Conservation (phyloP, 2,888 invertebrate species). For the Ennomos erosarius region DNA sequence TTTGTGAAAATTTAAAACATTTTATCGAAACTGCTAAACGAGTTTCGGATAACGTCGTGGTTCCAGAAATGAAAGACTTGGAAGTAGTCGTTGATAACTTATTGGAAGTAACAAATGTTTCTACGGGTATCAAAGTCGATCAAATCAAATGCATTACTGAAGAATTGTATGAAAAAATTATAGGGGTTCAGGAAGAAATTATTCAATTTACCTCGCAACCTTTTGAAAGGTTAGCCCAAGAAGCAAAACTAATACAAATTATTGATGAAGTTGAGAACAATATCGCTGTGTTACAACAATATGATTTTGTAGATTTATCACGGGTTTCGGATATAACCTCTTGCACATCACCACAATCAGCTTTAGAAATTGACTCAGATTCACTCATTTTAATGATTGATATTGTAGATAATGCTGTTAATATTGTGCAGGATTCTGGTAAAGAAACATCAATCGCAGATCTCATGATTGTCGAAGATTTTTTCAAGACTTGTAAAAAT, state of each 20-base stretch:
- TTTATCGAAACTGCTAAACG: conserved; percentile 53
- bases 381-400: conserved; percentile 61
- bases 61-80: conserved; percentile 48
- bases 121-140: conserved; percentile 60
- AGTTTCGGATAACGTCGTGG: conserved; percentile 9
- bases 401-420: conserved; percentile 61
- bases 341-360: conserved; percentile 55
- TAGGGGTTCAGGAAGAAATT: conserved; percentile 66
- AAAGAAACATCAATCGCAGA: conserved; percentile 58
- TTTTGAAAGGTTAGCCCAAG: conserved; percentile 53
- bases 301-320: conserved; percentile 68
- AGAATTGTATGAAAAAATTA: conserved; percentile 62
- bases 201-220: conserved; percentile 59
- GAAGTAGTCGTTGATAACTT: conserved; percentile 56
- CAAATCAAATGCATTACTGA: conserved; percentile 63
- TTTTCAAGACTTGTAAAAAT: conserved; percentile 64
- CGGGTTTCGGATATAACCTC: conserved; percentile 60
- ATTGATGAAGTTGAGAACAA: conserved; percentile 68
- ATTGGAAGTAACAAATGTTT: conserved; percentile 59
- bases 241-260: conserved; percentile 66
- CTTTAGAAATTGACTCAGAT: conserved; percentile 60
- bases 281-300: conserved; percentile 70
- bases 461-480: conserved; percentile 64
- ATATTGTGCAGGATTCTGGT: conserved; percentile 58
- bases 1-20: conserved; percentile 62